Conservation (phyloP, 2,888 invertebrate species). For the Chalcosyrphus nemorum region DNA sequence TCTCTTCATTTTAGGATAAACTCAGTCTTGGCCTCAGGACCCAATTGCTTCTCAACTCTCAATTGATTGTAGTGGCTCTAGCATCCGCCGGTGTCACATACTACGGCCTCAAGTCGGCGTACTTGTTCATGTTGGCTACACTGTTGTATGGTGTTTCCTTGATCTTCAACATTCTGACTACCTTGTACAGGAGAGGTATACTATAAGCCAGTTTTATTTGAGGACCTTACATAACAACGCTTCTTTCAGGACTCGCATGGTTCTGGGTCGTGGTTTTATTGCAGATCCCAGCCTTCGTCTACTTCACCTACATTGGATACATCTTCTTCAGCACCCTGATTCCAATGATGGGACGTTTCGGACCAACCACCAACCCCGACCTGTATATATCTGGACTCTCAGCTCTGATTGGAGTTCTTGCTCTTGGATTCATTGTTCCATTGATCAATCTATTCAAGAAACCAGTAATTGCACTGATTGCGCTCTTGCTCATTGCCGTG, state of each 20-base stretch:
- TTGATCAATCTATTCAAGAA: constrained; percentile 78
- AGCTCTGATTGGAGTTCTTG: constrained; percentile 76
- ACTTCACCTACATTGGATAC: constrained; percentile 82
- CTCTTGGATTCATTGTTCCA: constrained; percentile 80
- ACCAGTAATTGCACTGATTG: constrained; percentile 75
- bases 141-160: constrained; percentile 77
- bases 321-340: constrained; percentile 83
- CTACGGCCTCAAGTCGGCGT: constrained; percentile 77
- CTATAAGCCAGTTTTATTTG: background rate
- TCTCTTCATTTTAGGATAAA: constrained; percentile 74
- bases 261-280: constrained; percentile 78
- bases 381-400: constrained; percentile 82
- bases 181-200: constrained; percentile 77
- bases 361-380: constrained; percentile 83
- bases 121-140: constrained; percentile 77
- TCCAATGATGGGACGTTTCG: constrained; percentile 85
- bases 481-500: constrained; percentile 64
- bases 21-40: constrained; percentile 76
- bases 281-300: constrained; percentile 81
- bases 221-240: background rate
- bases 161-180: constrained; percentile 77
- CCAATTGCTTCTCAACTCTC: constrained; percentile 79
- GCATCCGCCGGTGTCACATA: constrained; percentile 76
- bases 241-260: constrained; percentile 73
- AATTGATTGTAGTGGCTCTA: constrained; percentile 76